phyloP scores from a whole-genome alignment of 2,113 vertebrate genomes.

The Cynocephalus volans region DNA sequence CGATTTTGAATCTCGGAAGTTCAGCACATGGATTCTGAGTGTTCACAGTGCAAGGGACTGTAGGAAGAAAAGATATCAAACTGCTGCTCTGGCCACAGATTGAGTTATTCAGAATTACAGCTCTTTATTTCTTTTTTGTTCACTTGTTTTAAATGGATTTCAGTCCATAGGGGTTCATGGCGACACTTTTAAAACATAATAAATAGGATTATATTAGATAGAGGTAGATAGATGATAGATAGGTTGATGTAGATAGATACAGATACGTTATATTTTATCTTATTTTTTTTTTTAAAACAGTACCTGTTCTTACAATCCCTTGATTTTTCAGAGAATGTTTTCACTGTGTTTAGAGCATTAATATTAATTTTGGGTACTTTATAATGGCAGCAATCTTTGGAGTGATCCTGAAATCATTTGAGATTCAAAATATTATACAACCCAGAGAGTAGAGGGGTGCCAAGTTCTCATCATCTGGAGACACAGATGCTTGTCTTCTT shows the following conservation, averaged over 20 bases:
- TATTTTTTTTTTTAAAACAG: conserved; percentile 17
- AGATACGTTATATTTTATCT: neutral
- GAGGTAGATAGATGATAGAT: neutral
- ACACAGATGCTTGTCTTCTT: conserved; percentile 66
- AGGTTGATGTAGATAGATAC: neutral
- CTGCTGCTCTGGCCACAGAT: neutral
- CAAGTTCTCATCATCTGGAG: conserved; percentile 56
- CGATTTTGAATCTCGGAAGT: neutral
- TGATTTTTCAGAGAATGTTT: conserved; percentile 13
- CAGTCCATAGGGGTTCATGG: neutral
- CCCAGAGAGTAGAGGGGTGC: neutral
- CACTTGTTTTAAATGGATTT: neutral
- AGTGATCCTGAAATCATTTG: neutral
- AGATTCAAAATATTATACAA: neutral
- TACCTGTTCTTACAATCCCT: neutral
- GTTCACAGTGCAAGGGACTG: neutral
- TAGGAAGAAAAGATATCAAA: neutral
- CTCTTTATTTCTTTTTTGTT: neutral
- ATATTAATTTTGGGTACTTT: neutral
- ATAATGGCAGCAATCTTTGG: neutral
- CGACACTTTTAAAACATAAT: neutral
- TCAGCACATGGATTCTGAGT: neutral
- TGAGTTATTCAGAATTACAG: neutral
- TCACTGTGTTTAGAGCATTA: neutral
- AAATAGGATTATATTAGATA: neutral